These are phyloP conservation scores for Nephrocerus scutellatus DNA, from an alignment of 2,888 invertebrate species.

Conservation along the genomic window DNA sequence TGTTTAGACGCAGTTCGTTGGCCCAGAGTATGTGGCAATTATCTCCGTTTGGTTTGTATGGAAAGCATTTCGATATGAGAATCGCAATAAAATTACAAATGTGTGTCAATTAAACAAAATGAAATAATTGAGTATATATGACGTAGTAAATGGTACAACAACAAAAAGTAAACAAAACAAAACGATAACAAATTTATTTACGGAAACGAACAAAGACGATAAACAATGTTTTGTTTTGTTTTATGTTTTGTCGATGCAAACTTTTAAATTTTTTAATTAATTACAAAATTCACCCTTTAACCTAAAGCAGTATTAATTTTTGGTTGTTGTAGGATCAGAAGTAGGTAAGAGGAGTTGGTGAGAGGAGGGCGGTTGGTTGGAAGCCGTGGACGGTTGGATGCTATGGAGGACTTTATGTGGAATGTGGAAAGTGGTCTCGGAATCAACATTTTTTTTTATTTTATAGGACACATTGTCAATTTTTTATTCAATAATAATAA, in stretches of 20 bases:
- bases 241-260: conserved; percentile 20
- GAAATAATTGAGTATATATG: too few species aligned
- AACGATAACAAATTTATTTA: too few species aligned
- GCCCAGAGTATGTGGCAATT: too few species aligned
- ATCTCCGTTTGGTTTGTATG: too few species aligned
- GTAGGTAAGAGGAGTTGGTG: conserved; percentile 22
- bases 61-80: too few species aligned
- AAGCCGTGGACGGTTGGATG: conserved; percentile 1
- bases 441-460: conserved; percentile 31
- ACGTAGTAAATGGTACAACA: too few species aligned
- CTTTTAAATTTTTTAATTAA: too few species aligned
- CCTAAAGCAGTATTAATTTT: conserved; percentile 35
- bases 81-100: too few species aligned
- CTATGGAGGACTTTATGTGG: conserved; percentile 9
- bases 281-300: conserved; percentile 48
- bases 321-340: conserved; percentile 9
- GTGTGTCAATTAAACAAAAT: too few species aligned
- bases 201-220: too few species aligned
- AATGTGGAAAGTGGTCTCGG: conserved; percentile 14
- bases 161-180: too few species aligned
- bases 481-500: conserved; percentile 10
- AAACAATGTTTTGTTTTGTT: conserved; percentile 21
- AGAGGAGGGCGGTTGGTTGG: conserved; percentile 4
- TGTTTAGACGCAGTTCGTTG: too few species aligned
- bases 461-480: conserved; percentile 17